Percentiles rank a stretch among this genome's conserved stretches.
Conservation (phyloP, 2,113 vertebrate species). For the Ochotona princeps region DNA sequence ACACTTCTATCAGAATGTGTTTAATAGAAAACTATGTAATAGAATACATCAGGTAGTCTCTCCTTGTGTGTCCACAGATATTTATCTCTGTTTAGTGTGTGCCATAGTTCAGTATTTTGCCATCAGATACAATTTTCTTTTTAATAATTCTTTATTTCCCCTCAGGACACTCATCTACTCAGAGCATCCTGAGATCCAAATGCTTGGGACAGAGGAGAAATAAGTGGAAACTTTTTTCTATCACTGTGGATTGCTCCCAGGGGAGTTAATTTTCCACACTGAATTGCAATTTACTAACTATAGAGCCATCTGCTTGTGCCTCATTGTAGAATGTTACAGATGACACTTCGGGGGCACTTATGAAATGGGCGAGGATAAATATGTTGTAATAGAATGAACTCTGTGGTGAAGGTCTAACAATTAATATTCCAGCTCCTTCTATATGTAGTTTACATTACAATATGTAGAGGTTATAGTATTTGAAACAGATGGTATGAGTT, state of each 20-base stretch:
- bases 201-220: background rate
- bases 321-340: background rate
- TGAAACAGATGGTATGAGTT: background rate
- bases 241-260: background rate
- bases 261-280: background rate
- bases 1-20: conserved; percentile 30
- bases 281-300: background rate
- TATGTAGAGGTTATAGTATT: background rate
- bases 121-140: conserved; percentile 1
- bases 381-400: background rate
- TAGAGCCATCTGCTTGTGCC: background rate
- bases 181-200: background rate
- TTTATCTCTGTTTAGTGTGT: background rate
- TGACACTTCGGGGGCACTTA: background rate
- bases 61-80: conserved; percentile 28
- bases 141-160: conserved; percentile 50
- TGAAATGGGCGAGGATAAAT: background rate
- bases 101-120: background rate
- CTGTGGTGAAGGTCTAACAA: background rate
- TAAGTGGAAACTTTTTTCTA: background rate
- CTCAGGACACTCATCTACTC: conserved; percentile 17
- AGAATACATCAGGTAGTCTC: conserved; percentile 36
- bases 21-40: conserved; percentile 17
- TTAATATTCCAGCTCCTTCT: background rate
- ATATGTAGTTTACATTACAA: background rate